Base-by-base conservation (phyloP, 2,797 vertebrate genomes). In the Yasuhikotakia modesta region DNA sequence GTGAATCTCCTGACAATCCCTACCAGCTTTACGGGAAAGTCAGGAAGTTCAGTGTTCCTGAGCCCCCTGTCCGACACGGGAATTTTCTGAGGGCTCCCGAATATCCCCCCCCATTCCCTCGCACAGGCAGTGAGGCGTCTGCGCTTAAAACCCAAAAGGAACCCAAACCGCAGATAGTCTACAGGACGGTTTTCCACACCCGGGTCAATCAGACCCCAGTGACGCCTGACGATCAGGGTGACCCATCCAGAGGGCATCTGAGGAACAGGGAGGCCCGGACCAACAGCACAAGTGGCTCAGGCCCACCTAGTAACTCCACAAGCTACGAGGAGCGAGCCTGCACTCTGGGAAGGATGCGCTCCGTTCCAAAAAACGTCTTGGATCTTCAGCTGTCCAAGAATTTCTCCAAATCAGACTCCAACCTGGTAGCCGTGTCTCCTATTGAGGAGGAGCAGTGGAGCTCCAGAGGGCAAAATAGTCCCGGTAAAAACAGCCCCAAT, bases 341-440 rank as follows among this genome's bases (percentile, higher is more conserved):
- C 89, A 98, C 97, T 0, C 92, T 98, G 55, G 97, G 96, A 65
- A 96, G 97, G 90, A 97, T 98, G 92, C 92, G 96, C 73, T 96
- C 96, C 0, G 90, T 96, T 80, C 96, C 96, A 72, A 96, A 95
- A 86, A 94, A 94, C n/a, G 90, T 96, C 81, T 87, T 97, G 76
- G 96, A 98, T 87, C 92, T 96, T 88, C 96, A 97, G 85, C 91
- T 96, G 82, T 95, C 95, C 81, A 96, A 96, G 91, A 95, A 86
- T 50, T 92, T 98, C 83, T 98, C 97, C 0, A 98, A 98, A 88
- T 98, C 97, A 0, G 97, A 98, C 82, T 98, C 97, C 64, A 96
- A 98, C 90, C 93, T 98, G 70, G 95, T 96, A 55, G 92, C 95
- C 3, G 94, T 93, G 55, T 95, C 96, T 60, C 95, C 95, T 22